phyloP scores from a whole-genome alignment of 2,113 vertebrate genomes.

The Crocuta crocuta region DNA sequence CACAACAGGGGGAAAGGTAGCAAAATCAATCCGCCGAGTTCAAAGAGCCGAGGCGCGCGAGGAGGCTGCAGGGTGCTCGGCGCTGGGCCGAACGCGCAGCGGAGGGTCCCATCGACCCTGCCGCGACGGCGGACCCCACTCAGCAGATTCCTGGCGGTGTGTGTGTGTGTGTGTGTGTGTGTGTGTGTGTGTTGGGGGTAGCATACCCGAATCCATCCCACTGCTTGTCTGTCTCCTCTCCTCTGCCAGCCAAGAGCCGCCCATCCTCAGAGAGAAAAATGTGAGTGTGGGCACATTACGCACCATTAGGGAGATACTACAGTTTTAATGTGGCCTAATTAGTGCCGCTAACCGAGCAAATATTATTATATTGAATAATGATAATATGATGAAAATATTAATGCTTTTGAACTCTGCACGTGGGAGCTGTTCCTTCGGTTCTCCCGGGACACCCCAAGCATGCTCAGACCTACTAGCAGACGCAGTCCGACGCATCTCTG shows the following conservation, averaged over 20 bases:
- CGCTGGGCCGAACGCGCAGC: background rate
- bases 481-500: background rate
- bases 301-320: constrained; percentile 80
- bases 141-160: background rate
- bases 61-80: background rate
- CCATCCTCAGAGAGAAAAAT: constrained; percentile 73
- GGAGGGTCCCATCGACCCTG: background rate
- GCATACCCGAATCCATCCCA: background rate
- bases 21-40: constrained; percentile 57
- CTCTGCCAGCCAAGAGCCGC: constrained; percentile 41
- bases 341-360: constrained; percentile 82
- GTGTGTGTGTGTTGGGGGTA: background rate
- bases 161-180: background rate
- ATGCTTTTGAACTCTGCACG: constrained; percentile 79
- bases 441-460: constrained; percentile 62
- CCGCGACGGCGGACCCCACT: background rate
- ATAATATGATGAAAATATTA: constrained; percentile 82
- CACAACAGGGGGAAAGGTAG: constrained; percentile 8
- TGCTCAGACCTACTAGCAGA: constrained; percentile 11
- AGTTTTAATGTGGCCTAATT: constrained; percentile 82
- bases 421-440: constrained; percentile 70
- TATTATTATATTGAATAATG: constrained; percentile 84
- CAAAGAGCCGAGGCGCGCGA: constrained; percentile 42
- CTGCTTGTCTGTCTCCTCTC: constrained; percentile 27
- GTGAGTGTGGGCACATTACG: constrained; percentile 70